Evolutionary conservation across 2,888 invertebrate genomes (phyloP), one percentile per base, ranked within the genome.

Genomic region (Lepidocyrtinus sp.): DNA sequence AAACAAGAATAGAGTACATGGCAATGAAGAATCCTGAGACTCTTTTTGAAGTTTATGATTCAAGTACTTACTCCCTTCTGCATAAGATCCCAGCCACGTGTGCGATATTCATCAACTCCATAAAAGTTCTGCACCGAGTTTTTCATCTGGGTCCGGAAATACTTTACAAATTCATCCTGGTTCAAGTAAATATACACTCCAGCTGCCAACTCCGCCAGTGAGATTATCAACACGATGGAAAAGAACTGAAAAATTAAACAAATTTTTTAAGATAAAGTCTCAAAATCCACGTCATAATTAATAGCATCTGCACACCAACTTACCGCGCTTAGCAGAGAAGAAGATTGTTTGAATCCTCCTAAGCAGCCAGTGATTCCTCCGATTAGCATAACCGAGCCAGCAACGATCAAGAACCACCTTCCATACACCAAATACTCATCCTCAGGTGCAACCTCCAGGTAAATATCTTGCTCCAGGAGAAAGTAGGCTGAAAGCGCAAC

Each of bases 281-380:
- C n/a, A n/a, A n/a, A 24, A 17, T 65, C 2, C 36, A 65, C 27
- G 5, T 7, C 27, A 65, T 3, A 27, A 36, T 12, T 63, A 12
- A n/a, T 27, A n/a, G 26, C 15, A n/a, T n/a, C n/a, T n/a, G n/a
- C n/a, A n/a, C n/a, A n/a, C n/a, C n/a, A 27, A 17, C 70, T 45
- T 84, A 86, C 86, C 78, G 85, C 73, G 64, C 84, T 85, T 7
- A 86, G 77, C n/a, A 85, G 82, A 5, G 82, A 79, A 12, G 86
- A 85, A 7, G 84, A 84, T 46, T 84, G 84, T 59, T 82, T 83
- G 59, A 83, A 82, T 26, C 86, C 85, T 19, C 86, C 86, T 46
- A 84, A 82, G 27, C 86, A 86, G 26, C 86, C 86, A 15, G 85
- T 82, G 15, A 86, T 84, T 7, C 86, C 86, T 2, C 84, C 85